Base-by-base conservation (phyloP, 2,113 vertebrate genomes). In the human (Homo sapiens) region DNA sequence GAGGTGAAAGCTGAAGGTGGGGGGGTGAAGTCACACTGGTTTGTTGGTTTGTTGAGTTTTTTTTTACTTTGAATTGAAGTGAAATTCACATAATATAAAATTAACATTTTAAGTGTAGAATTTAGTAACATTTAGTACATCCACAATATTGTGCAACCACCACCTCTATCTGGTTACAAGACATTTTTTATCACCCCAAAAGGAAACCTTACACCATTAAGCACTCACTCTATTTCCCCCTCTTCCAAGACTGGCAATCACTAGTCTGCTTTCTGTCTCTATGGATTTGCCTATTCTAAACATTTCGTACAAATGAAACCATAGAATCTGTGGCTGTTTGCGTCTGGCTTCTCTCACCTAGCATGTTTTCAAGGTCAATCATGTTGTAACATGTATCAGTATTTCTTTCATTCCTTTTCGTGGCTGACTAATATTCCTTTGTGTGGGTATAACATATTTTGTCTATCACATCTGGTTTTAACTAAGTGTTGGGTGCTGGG, bases 121-220 rank as follows among this genome's bases (percentile, higher is more conserved):
- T 23, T 50, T 12, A 50, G 18, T 18, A 38, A 55, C 30, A n/a
- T 50, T 32, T 64, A 25, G 32, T 57, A 59, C 16, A 50, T 10
- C 40, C 14, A 4, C 14, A 7, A 4, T 3, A 8, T n/a, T 8
- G 30, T 64, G 5, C 2, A 55, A 20, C 59, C 0, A 30, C 18
- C 66, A 45, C 4, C 17, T 52, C 38, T 45, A 12, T 35, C 8
- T 4, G n/a, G 22, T 38, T 86, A 25, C 8, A 25, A 78, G 16
- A 48, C n/a, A 9, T 18, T 61, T 83, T 64, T 75, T 16, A 38
- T 35, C 12, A 8, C 20, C 64, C 55, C 75, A 1, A 23, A 25
- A 92, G 89, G 40, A 92, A 70, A 78, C 5, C 22, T 9, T 43
- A 6, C 23, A 5, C 82, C 38, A 32, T 89, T n/a, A 64, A 66